These are phyloP conservation scores for Pocillopora damicornis DNA, from an alignment of 64 coral and sea anemone genomes.

Conservation along the genomic window DNA sequence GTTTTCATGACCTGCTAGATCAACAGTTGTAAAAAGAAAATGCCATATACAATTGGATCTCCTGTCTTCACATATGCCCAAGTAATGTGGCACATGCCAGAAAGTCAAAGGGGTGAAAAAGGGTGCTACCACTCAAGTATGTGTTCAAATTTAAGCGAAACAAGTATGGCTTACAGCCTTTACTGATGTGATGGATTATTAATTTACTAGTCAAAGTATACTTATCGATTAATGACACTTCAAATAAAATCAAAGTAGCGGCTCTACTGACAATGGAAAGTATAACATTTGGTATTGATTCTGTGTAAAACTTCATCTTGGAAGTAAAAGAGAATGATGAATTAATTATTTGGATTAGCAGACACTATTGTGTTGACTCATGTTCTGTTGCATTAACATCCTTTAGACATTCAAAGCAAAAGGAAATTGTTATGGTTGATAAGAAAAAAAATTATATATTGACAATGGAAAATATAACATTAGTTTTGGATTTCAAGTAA, in stretches of 20 bases:
- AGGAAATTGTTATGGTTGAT: slow-evolving; percentile 21
- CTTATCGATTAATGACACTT: slow-evolving; percentile 21
- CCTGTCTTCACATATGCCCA: slow-evolving; percentile 32
- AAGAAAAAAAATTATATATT: slow-evolving; percentile 25
- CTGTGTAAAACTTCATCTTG: slow-evolving; percentile 35
- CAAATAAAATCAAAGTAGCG: slow-evolving; percentile 33
- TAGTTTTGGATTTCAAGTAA: slow-evolving; percentile 11
- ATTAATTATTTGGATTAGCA: neutral
- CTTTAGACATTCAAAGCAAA: neutral
- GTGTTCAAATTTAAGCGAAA: slow-evolving; percentile 37
- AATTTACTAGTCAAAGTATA: slow-evolving; percentile 7
- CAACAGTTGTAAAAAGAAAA: slow-evolving; percentile 45
- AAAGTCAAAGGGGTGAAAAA: slow-evolving; percentile 50
- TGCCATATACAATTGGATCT: slow-evolving; percentile 49
- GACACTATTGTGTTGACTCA: neutral
- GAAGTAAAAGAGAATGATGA: slow-evolving; percentile 14
- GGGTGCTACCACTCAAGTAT: slow-evolving; percentile 10
- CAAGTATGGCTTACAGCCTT: slow-evolving; percentile 55
- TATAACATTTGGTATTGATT: slow-evolving; percentile 31
- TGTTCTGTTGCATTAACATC: neutral
- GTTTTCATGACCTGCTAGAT: slow-evolving; percentile 36
- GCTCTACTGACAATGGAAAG: slow-evolving; percentile 47
- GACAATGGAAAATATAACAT: slow-evolving; percentile 47
- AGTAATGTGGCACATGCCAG: slow-evolving; percentile 49
- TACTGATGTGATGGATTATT: slow-evolving; percentile 31